These are phyloP conservation scores for Agrenia bidenticulata DNA, from an alignment of 2,888 invertebrate genomes.

Conservation along the genomic window DNA sequence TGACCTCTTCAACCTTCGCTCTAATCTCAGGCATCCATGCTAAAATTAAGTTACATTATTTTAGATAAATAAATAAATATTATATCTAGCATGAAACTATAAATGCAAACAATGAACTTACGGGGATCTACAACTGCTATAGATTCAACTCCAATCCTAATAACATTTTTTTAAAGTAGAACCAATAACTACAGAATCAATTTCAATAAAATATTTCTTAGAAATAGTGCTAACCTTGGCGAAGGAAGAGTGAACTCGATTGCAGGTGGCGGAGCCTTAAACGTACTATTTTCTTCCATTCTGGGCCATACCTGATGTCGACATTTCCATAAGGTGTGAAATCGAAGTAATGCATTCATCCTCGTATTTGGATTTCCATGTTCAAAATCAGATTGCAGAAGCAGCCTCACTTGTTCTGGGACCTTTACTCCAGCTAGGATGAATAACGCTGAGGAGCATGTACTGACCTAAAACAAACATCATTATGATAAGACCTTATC, in stretches of 20 bases:
- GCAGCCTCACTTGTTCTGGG: slow-evolving; percentile 81
- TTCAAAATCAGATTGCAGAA: slow-evolving; percentile 85
- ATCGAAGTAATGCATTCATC: slow-evolving; percentile 75
- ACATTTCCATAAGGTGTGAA: slow-evolving; percentile 62
- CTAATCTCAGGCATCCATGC: slow-evolving; percentile 97
- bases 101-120: slow-evolving; percentile 26
- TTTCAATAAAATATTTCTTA: not conserved
- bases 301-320: slow-evolving; percentile 98
- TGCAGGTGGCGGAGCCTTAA: slow-evolving; percentile 98
- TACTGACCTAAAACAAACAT: too few species aligned
- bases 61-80: not conserved
- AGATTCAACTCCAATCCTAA: slow-evolving; percentile 88
- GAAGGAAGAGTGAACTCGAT: slow-evolving; percentile 99
- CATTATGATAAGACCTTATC: too few species aligned
- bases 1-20: slow-evolving; percentile 98
- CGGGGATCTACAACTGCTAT: slow-evolving; percentile 93
- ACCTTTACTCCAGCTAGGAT: slow-evolving; percentile 90
- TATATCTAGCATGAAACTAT: not conserved
- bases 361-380: slow-evolving; percentile 79
- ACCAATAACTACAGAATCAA: not conserved
- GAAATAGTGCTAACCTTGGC: slow-evolving; percentile 62
- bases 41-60: not conserved
- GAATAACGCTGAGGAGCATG: slow-evolving; percentile 75
- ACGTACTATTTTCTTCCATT: slow-evolving; percentile 95
- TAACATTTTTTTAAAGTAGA: slow-evolving; percentile 7